Evolutionary conservation across 2,797 vertebrate genomes (phyloP), one percentile per base, ranked within the genome.

Genomic region (Selene dorsalis): DNA sequence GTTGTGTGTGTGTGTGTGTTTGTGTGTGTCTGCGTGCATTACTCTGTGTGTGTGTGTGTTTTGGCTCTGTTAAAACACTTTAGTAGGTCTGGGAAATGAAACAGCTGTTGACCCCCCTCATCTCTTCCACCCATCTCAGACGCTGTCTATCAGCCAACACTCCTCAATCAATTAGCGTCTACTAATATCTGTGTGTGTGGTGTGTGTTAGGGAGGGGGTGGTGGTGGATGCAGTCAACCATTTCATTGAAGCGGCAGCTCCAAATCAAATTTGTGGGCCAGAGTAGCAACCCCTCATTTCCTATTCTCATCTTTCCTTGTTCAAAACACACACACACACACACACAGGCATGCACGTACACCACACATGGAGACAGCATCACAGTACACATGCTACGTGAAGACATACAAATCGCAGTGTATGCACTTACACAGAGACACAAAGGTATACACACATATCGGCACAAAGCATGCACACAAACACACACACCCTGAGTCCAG

Each of bases 81-180:
- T 87, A 73, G 86, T 82, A 77, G 80, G 87, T 87, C 89, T 94
- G 92, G 91, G 92, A 94, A 94, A 93, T 82, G 64, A 90, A 89
- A 90, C 94, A 94, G 93, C 93, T 95, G 94, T 87, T 91, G 82
- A 88, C 88, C 85, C 82, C 70, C 47, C 32, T 10, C 57, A 50
- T 77, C 75, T 73, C 67, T 30, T 67, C 22, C 61, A 63, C 64
- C 67, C 68, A 83, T 82, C 75, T 89, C 88, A 92, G 88, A 89
- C 35, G 74, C 88, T 88, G 91, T 91, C 92, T 78, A 87, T 93
- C 92, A 91, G 75, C 73, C 81, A 83, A 78, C 6, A 80, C 90
- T 91, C 87, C 86, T 93, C 93, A 94, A 94, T 95, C 94, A 94
- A 94, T 95, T 95, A 94, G 82, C n/a, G 56, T 82, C 86, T 79